A percentile compares a stretch with the other conserved stretches of the same genome.
phyloP scores from a whole-genome alignment of 2,797 vertebrate genomes.

The Meda fulgida region DNA sequence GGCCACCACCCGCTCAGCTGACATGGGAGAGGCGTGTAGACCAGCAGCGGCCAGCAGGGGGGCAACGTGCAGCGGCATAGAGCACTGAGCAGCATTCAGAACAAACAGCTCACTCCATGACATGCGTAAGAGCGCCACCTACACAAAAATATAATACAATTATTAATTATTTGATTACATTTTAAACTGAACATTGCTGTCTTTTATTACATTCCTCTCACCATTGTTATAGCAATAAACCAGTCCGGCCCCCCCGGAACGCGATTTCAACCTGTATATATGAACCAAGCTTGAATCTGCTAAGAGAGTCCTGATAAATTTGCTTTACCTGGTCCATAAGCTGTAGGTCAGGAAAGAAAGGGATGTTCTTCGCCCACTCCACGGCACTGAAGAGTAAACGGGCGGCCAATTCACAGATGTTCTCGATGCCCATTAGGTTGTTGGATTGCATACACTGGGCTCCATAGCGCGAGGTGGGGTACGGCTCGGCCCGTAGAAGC shows the following conservation, averaged over 20 bases:
- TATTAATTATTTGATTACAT: background rate
- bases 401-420: constrained; percentile 89
- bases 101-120: constrained; percentile 91
- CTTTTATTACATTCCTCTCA: background rate
- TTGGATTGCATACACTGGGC: constrained; percentile 88
- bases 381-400: constrained; percentile 87
- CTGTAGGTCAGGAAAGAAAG: constrained; percentile 89
- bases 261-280: background rate
- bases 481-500: constrained; percentile 86
- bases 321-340: constrained; percentile 84
- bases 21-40: constrained; percentile 87
- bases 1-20: constrained; percentile 85
- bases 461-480: constrained; percentile 85
- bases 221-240: background rate
- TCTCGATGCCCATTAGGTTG: constrained; percentile 89
- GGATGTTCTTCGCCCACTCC: constrained; percentile 91
- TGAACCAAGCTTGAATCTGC: background rate
- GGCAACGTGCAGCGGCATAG: constrained; percentile 86
- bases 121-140: constrained; percentile 86
- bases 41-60: constrained; percentile 86
- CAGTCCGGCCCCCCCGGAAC: background rate
- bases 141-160: background rate
- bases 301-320: background rate
- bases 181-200: background rate
- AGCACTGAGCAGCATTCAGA: constrained; percentile 87